These are phyloP conservation scores for Rallus limicola DNA, from an alignment of 2,113 vertebrate species.

Conservation along the genomic window DNA sequence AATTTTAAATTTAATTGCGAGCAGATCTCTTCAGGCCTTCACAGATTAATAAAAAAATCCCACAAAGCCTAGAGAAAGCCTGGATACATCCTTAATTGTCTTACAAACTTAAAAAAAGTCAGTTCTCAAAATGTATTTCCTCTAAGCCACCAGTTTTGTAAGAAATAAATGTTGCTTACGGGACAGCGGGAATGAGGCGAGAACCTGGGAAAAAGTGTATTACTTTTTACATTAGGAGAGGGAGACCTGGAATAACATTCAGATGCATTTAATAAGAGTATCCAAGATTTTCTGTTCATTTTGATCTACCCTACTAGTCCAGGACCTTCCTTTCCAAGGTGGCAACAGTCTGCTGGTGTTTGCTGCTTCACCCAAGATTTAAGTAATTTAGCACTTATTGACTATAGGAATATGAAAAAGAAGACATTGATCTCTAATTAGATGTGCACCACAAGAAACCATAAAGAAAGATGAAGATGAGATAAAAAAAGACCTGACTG, in stretches of 20 bases:
- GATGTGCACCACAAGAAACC: background rate
- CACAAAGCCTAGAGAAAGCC: background rate
- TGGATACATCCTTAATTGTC: background rate
- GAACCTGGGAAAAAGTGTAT: background rate
- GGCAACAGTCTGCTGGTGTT: background rate
- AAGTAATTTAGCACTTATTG: background rate
- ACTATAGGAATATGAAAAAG: background rate
- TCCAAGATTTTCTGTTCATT: background rate
- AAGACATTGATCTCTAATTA: background rate
- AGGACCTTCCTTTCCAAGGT: background rate
- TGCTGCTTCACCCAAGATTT: background rate
- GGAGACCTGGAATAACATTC: background rate
- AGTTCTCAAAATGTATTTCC: background rate
- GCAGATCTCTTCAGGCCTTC: background rate
- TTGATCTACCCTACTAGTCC: background rate
- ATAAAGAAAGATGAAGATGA: background rate
- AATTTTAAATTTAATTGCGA: background rate
- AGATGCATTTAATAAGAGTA: background rate
- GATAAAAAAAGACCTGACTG: background rate
- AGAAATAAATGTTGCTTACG: background rate
- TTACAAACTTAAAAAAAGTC: background rate
- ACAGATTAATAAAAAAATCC: background rate
- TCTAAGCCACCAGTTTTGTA: background rate
- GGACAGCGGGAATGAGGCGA: background rate
- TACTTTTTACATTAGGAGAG: background rate